These are phyloP conservation scores for Nasonia vitripennis DNA, from an alignment of 1,140 invertebrate genomes.

Conservation along the genomic window DNA sequence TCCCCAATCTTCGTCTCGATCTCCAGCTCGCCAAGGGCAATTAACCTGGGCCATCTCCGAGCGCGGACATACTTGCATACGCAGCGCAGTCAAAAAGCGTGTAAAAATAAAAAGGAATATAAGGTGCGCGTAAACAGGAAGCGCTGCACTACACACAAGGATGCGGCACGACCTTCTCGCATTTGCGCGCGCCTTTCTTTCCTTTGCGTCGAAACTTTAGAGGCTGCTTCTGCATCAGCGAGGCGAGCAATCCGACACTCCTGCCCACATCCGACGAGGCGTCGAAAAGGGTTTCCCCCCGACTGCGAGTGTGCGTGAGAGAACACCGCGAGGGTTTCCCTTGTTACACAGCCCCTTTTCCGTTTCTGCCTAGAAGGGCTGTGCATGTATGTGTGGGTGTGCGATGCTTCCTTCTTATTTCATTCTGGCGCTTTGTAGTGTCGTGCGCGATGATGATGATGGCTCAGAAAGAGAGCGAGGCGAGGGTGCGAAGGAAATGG, in stretches of 20 bases:
- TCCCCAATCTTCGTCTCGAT: neutral
- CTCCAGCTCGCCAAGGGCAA: neutral
- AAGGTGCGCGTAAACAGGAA: neutral
- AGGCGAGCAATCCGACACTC: constrained; percentile 35
- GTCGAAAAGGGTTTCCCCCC: constrained; percentile 35
- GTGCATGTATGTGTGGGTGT: too few relatives aligned
- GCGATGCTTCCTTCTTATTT: neutral
- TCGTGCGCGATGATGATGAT: neutral
- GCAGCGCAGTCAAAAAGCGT: neutral
- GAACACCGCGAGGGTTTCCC: constrained; percentile 42
- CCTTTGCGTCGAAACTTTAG: neutral
- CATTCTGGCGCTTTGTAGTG: neutral
- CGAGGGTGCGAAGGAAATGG: neutral
- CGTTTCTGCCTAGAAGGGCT: neutral
- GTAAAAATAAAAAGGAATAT: neutral
- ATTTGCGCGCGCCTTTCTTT: neutral
- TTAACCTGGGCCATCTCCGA: neutral
- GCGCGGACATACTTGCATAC: neutral
- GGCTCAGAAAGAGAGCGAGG: neutral
- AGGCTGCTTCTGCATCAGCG: neutral
- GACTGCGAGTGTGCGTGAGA: neutral
- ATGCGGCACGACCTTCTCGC: neutral
- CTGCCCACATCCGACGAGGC: constrained; percentile 40
- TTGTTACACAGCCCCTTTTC: neutral
- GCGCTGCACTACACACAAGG: neutral